phyloP scores from a whole-genome alignment of 2,797 vertebrate species.

The Brotula barbata region DNA sequence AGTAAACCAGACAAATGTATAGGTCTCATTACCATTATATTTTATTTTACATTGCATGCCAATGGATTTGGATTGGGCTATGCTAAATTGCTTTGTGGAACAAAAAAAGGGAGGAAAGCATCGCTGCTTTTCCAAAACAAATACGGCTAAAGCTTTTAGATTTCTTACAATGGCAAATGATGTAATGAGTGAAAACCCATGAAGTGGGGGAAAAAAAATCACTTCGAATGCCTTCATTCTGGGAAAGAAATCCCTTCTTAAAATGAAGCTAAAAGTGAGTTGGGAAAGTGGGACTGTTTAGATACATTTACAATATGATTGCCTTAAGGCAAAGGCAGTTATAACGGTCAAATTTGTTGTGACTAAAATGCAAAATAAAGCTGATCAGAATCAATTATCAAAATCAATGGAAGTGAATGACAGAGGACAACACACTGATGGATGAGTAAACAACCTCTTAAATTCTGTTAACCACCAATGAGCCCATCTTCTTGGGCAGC shows the following conservation, averaged over 20 bases:
- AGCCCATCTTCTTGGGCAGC: no score
- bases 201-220: background rate
- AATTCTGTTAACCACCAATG: no score
- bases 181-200: background rate
- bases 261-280: background rate
- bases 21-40: background rate
- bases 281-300: constrained; percentile 5
- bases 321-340: constrained; percentile 28
- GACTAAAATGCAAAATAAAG: no score
- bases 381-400: no score
- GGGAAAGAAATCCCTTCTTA: background rate
- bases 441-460: no score
- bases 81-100: background rate
- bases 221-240: background rate
- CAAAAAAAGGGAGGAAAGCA: background rate
- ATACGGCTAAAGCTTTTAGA: constrained; percentile 11
- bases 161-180: background rate
- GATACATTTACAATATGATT: constrained; percentile 27
- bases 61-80: background rate
- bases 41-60: constrained; percentile 1
- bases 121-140: constrained; percentile 6
- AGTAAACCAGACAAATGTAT: no score
- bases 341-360: no score
- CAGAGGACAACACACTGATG: no score
- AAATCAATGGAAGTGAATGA: no score